Conservation (phyloP, 2,797 vertebrate species). For the Amniataba percoides region DNA sequence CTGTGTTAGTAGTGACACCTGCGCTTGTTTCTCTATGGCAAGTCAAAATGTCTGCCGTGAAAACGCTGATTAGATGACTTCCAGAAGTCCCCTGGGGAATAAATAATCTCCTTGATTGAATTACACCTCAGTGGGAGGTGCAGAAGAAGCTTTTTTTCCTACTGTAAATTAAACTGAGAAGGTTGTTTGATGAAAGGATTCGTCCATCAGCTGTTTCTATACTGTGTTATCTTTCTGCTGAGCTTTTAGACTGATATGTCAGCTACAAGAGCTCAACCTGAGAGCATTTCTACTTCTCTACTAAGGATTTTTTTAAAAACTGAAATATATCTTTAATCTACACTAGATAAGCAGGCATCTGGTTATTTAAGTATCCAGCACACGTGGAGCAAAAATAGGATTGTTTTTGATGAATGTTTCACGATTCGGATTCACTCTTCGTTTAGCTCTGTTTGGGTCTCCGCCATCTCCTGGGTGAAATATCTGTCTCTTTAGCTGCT, state of each 20-base stretch:
- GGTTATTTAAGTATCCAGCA: neutral
- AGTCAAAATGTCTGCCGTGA: slow-evolving; percentile 4
- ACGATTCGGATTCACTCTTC: too few species aligned
- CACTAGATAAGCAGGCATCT: too few species aligned
- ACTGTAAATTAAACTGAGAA: neutral
- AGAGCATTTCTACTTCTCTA: neutral
- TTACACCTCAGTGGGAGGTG: neutral
- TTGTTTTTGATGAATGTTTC: neutral
- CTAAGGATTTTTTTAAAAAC: neutral
- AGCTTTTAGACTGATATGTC: neutral
- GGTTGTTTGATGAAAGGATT: neutral
- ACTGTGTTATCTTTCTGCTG: neutral
- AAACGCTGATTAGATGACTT: neutral
- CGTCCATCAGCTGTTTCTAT: neutral
- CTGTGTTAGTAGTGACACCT: neutral
- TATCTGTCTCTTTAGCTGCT: neutral
- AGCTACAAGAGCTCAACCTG: neutral
- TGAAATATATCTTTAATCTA: neutral
- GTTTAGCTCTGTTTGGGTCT: neutral
- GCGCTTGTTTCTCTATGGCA: neutral
- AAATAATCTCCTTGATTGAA: neutral
- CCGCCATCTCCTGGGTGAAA: neutral
- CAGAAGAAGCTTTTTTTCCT: neutral
- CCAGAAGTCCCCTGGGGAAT: neutral
- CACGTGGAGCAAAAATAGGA: neutral